A percentile compares a stretch with the other conserved stretches of the same genome.
phyloP scores from a whole-genome alignment of 2,113 vertebrate genomes.

The Reinhardtius hippoglossoides region DNA sequence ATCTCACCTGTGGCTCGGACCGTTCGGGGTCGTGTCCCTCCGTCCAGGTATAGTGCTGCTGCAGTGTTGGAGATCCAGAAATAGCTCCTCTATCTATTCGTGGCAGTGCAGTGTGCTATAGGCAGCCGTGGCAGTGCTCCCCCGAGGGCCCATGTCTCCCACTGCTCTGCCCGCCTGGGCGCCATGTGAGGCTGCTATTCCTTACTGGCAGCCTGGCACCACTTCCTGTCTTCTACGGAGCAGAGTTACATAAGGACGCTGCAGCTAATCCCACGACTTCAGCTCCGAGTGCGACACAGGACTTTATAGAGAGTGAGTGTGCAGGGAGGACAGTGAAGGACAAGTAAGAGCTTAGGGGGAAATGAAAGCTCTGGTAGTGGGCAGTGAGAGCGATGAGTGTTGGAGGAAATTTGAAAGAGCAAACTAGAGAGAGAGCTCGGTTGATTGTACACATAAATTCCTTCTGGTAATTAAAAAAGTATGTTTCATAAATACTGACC shows the following conservation, averaged over 20 bases:
- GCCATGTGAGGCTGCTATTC: conserved; percentile 58
- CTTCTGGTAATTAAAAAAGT: background rate
- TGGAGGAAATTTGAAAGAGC: background rate
- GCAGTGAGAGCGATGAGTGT: conserved; percentile 2
- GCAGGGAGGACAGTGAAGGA: conserved; percentile 60
- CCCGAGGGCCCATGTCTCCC: conserved; percentile 32
- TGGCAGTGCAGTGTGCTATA: conserved; percentile 53
- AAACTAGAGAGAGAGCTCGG: background rate
- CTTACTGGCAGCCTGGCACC: conserved; percentile 41
- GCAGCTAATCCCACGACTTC: conserved; percentile 65
- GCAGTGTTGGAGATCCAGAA: conserved; percentile 55
- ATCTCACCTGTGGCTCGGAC: conserved; percentile 49
- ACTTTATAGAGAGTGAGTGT: background rate
- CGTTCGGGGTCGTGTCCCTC: conserved; percentile 52
- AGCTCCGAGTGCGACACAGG: conserved; percentile 36
- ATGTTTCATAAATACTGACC: background rate
- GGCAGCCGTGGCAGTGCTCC: conserved; percentile 47
- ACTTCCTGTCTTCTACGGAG: conserved; percentile 66
- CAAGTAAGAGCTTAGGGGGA: conserved; percentile 15
- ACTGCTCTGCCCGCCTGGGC: conserved; percentile 38
- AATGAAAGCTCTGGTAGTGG: conserved; percentile 25
- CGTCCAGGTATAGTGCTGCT: conserved; percentile 47
- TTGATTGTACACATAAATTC: background rate
- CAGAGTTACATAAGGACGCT: conserved; percentile 67
- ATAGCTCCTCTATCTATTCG: conserved; percentile 65